Evolutionary conservation across 2,888 invertebrate species (phyloP).

Genomic region (Erebia epiphron): DNA sequence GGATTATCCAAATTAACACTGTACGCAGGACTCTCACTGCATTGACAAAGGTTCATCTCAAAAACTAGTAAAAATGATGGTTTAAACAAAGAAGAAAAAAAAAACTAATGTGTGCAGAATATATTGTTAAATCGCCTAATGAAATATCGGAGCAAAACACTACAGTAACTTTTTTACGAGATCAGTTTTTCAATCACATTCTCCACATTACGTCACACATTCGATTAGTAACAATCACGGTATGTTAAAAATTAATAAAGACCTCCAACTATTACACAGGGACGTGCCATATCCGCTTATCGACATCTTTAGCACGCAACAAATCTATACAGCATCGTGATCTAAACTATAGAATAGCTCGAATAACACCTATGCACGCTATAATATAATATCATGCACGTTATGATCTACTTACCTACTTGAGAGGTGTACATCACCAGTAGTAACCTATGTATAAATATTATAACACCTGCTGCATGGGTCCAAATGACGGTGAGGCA

Average conservation of each 20-base stretch:
- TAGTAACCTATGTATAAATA: background rate
- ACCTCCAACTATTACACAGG: conserved; percentile 2
- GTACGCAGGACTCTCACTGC: conserved; percentile 49
- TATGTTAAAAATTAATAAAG: conserved; percentile 6
- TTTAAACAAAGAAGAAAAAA: conserved; percentile 38
- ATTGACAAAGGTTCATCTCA: conserved; percentile 42
- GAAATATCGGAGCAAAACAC: conserved; percentile 35
- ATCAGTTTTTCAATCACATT: conserved; percentile 56
- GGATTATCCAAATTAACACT: conserved; percentile 75
- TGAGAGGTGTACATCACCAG: background rate
- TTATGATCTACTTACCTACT: too few relatives aligned
- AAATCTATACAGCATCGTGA: too few relatives aligned
- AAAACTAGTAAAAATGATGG: conserved; percentile 47
- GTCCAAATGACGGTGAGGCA: background rate
- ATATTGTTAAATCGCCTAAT: conserved; percentile 50
- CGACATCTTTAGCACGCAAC: background rate
- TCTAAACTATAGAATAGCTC: too few relatives aligned
- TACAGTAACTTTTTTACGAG: conserved; percentile 26
- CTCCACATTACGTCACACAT: conserved; percentile 67
- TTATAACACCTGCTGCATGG: background rate
- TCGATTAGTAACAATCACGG: conserved; percentile 39
- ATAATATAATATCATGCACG: too few relatives aligned
- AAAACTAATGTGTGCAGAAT: conserved; percentile 74
- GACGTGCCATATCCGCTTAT: conserved; percentile 10
- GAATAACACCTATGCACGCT: background rate